Percentiles rank a stretch among this genome's conserved stretches.
phyloP scores from a whole-genome alignment of 2,888 invertebrate species.

The Agrochola lota region DNA sequence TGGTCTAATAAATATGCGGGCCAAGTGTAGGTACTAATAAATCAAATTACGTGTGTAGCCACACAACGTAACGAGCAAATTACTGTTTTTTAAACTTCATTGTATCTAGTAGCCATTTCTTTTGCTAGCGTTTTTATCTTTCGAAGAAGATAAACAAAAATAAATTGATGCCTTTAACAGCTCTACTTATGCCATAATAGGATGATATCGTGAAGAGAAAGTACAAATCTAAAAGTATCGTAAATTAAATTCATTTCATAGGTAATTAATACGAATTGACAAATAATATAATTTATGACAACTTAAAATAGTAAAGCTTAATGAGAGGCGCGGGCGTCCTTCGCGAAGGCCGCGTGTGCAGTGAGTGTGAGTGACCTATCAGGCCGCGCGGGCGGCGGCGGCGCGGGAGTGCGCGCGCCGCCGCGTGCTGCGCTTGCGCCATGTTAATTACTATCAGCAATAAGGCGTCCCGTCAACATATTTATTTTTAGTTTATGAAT shows the following conservation, averaged over 20 bases:
- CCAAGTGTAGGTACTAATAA: slow-evolving; percentile 42
- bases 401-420: slow-evolving; percentile 48
- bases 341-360: slow-evolving; percentile 83
- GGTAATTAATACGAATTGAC: slow-evolving; percentile 54
- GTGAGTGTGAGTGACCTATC: slow-evolving; percentile 85
- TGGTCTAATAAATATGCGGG: slow-evolving; percentile 58
- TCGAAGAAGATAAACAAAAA: slow-evolving; percentile 1
- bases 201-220: slow-evolving; percentile 13
- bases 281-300: slow-evolving; percentile 42
- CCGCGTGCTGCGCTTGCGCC: slow-evolving; percentile 77
- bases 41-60: slow-evolving; percentile 58
- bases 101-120: slow-evolving; percentile 38
- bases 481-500: slow-evolving; percentile 84
- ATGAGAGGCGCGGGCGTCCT: slow-evolving; percentile 79
- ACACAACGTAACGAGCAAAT: slow-evolving; percentile 43
- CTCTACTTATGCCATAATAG: slow-evolving; percentile 6
- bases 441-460: slow-evolving; percentile 88
- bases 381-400: slow-evolving; percentile 50
- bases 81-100: slow-evolving; percentile 46
- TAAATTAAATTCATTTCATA: slow-evolving; percentile 24
- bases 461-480: slow-evolving; percentile 86
- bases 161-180: background rate
- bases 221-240: background rate
- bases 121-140: slow-evolving; percentile 7
- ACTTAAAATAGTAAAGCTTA: slow-evolving; percentile 66